phyloP scores from a whole-genome alignment of 2,888 invertebrate species.

The Sipunculus nudus region DNA sequence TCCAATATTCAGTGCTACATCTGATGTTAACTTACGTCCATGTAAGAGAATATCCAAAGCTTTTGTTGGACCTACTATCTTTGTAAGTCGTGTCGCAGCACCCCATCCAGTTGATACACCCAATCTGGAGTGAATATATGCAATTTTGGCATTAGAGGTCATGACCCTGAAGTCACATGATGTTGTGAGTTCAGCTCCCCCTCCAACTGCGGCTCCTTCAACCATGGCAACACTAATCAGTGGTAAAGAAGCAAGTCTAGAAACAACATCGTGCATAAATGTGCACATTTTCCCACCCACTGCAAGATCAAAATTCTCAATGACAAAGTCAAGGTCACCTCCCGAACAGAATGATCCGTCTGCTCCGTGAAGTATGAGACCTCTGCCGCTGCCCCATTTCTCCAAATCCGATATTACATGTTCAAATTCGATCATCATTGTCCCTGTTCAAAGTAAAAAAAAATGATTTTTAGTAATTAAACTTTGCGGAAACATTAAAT shows the following conservation, averaged over 20 bases:
- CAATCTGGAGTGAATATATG: conserved; percentile 69
- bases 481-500: no score
- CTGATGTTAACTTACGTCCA: conserved; percentile 53
- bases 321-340: conserved; percentile 65
- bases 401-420: conserved; percentile 66
- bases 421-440: conserved; percentile 70
- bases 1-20: conserved; percentile 65
- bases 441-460: no score
- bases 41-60: conserved; percentile 67
- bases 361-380: conserved; percentile 67
- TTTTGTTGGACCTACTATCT: conserved; percentile 64
- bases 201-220: conserved; percentile 70
- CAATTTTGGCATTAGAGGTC: conserved; percentile 62
- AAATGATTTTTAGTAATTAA: no score
- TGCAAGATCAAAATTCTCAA: conserved; percentile 50
- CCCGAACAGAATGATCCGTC: conserved; percentile 71
- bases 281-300: conserved; percentile 66
- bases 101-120: conserved; percentile 70
- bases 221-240: conserved; percentile 69
- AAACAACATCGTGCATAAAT: conserved; percentile 68
- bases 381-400: conserved; percentile 67
- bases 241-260: conserved; percentile 66
- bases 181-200: conserved; percentile 70
- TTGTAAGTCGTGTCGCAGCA: conserved; percentile 67
- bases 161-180: conserved; percentile 70